Evolutionary conservation across 2,113 vertebrate genomes (phyloP), one percentile per base, ranked within the genome.

Genomic region (Catharus minimus): DNA sequence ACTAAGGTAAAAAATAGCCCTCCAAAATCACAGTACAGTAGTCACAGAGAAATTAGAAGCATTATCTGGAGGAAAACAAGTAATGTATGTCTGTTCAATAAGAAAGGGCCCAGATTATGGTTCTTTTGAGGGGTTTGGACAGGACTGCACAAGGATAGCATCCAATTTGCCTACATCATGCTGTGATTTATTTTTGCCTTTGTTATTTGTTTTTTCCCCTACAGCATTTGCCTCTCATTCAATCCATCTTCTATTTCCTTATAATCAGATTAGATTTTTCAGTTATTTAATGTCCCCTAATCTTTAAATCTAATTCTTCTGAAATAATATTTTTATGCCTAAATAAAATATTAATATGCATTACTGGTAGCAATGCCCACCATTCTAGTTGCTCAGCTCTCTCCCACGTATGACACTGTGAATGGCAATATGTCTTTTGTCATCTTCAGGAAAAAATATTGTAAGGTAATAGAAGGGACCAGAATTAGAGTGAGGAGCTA

Each of bases 231-330:
- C 8, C 46, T 78, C 49, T 90, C 81, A 64, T 72, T 74, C 73
- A 86, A 92, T 78, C 30, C 32, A 44, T 77, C 73, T 92, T 94
- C 72, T 78, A 36, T 81, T 83, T 84, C 81, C 65, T 83, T 84
- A 78, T 58, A 10, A 46, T 28, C 27, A 56, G 44, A 77, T 81
- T 76, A 69, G 69, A 36, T n/a, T 90, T 74, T 93, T 88, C 71
- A 52, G 47, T 66, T 44, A 83, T 83, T 90, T 90, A 77, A 53
- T 43, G 56, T 69, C 27, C n/a, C 56, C 27, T 52, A 88, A 92
- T 83, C 60, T 77, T 93, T 60, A 56, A 13, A 92, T 83, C 68
- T 55, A 66, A 50, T 81, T 86, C 39, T 83, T 81, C 49, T 39
- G 19, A 75, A 90, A 56, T 5, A 90, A 67, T 72, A 84, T 56